Percentiles rank a stretch among this genome's conserved stretches.
Evolutionary conservation across 2,888 invertebrate genomes (phyloP).

Genomic region (Strigamia maritima): DNA sequence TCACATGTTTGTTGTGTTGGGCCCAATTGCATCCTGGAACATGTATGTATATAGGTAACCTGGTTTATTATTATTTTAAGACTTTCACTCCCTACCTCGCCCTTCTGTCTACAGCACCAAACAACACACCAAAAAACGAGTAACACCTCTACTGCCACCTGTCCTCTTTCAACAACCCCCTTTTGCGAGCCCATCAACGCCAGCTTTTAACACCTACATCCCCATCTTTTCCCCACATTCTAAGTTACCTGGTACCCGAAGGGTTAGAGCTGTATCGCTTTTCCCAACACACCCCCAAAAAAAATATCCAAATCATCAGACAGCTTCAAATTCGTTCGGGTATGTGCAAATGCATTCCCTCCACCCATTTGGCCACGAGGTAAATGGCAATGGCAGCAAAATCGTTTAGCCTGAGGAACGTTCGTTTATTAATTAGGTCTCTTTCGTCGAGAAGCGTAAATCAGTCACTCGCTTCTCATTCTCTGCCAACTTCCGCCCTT

Average conservation of each 20-base stretch:
- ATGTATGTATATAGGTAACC: neutral
- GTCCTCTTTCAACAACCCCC: slow-evolving; percentile 21
- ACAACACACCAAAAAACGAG: slow-evolving; percentile 8
- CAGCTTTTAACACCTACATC: slow-evolving; percentile 25
- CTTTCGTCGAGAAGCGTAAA: slow-evolving; percentile 4
- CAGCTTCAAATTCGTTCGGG: neutral
- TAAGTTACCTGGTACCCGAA: slow-evolving; percentile 3
- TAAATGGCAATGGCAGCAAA: neutral
- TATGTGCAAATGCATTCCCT: neutral
- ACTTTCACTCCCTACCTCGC: neutral
- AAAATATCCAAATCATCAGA: neutral
- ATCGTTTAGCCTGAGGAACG: slow-evolving; percentile 1
- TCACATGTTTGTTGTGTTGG: slow-evolving; percentile 17
- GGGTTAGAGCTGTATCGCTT: neutral
- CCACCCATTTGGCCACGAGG: neutral
- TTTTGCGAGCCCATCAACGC: slow-evolving; percentile 11
- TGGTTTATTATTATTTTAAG: slow-evolving; percentile 26
- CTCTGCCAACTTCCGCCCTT: neutral
- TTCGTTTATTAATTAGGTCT: slow-evolving; percentile 28
- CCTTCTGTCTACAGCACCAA: slow-evolving; percentile 24
- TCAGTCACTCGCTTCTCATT: neutral
- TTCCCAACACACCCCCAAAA: neutral
- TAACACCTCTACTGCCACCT: slow-evolving; percentile 26
- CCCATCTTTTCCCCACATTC: neutral
- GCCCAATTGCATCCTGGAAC: slow-evolving; percentile 7